phyloP scores from a whole-genome alignment of 2,113 vertebrate species.

The Phalacrocorax pelagicus region DNA sequence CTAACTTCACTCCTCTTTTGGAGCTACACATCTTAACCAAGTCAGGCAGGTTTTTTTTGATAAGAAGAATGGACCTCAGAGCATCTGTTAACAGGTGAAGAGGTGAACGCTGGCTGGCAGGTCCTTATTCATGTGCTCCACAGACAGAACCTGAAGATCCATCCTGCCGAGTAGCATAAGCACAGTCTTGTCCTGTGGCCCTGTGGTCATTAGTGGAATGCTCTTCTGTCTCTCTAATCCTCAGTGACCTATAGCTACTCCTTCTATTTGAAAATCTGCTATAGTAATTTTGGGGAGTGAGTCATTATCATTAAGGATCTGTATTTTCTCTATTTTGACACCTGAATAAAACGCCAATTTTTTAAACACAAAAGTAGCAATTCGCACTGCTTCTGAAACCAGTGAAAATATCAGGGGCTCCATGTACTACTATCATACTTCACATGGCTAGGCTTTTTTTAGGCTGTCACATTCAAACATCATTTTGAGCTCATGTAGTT shows the following conservation, averaged over 20 bases:
- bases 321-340: neutral
- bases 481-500: neutral
- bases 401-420: neutral
- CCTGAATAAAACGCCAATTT: neutral
- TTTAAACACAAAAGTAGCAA: neutral
- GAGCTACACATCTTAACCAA: neutral
- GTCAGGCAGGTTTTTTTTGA: neutral
- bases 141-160: neutral
- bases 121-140: neutral
- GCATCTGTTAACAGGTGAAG: rapidly evolving
- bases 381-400: neutral
- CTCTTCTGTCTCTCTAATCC: neutral
- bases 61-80: neutral
- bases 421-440: no score
- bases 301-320: neutral
- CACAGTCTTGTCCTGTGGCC: neutral
- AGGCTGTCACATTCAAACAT: neutral
- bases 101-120: neutral
- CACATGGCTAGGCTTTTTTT: rapidly evolving
- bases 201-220: neutral
- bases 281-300: neutral
- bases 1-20: neutral
- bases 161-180: neutral
- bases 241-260: neutral
- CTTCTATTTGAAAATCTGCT: neutral